Base-by-base conservation (phyloP, 2,797 vertebrate genomes). In the Brachymystax lenok region DNA sequence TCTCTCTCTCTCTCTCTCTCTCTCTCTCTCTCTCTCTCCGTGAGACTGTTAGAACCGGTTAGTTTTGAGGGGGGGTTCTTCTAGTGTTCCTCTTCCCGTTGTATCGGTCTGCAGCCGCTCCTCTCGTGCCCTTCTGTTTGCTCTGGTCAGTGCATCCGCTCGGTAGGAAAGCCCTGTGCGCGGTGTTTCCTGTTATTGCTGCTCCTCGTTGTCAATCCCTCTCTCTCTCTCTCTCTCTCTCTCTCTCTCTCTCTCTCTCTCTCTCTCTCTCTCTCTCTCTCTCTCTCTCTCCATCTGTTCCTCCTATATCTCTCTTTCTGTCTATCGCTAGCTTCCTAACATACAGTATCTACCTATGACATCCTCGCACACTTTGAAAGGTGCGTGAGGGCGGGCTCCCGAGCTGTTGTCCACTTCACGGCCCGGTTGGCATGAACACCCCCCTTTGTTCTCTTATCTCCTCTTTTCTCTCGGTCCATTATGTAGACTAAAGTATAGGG, bases 391-490 rank as follows among this genome's bases (percentile, higher is more conserved):
- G 90, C 76, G 82, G 74, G 84, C 87, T 85, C 71, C 82, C 84
- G 89, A 87, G 88, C 87, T 69, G 68, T n/a, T 87, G 88, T 89
- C 89, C 90, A 89, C 88, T 90, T 90, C 82, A 91, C 80, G 79
- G 87, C 89, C 89, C 89, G 91, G 91, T 90, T 92, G 91, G 90
- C 90, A 90, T 88, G 84, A 89, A 88, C 86, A 88, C 85, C 89
- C 80, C 85, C 89, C 77, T 79, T 79, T 54, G 69, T 67, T 17
- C 54, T 24, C 54, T 19, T 2, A 17, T n/a, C 56, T 19, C 56
- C 40, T 56, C 24, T 72, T 24, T 66, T 6, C 71, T 59, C 70
- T 72, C 78, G 17, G 78, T 24, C 61, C 63, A 72, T 63, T 77
- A 35, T 35, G 6, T 7, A 35, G 35, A 35, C 35, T 7, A 35